Conservation (phyloP, 2,888 invertebrate genomes). For the Machimus rusticus region DNA sequence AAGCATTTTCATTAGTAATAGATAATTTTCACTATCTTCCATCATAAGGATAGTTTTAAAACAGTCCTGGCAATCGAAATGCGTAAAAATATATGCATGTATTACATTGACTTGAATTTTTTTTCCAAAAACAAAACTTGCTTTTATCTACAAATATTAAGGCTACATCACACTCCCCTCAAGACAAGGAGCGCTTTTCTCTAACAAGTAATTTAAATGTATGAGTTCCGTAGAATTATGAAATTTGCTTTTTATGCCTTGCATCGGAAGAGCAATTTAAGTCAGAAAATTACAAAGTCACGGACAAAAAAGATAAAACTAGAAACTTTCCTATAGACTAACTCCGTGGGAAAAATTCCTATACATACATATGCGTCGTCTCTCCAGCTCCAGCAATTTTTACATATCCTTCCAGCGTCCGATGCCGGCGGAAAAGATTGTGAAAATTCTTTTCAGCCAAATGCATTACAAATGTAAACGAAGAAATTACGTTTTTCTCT, state of each 20-base stretch:
- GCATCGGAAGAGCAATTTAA: not conserved
- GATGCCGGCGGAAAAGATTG: not conserved
- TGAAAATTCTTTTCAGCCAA: constrained; percentile 14
- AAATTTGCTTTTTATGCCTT: not conserved
- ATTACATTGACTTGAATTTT: not conserved
- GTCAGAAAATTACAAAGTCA: not conserved
- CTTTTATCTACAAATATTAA: not conserved
- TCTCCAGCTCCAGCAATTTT: not conserved
- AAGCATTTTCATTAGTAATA: no score
- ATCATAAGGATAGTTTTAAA: no score
- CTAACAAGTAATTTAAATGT: not conserved
- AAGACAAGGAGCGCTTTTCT: not conserved
- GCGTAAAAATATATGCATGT: not conserved
- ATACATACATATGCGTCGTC: not conserved
- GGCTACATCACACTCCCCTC: not conserved
- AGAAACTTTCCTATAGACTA: not conserved
- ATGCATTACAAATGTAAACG: constrained; percentile 14
- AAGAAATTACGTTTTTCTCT: constrained; percentile 2
- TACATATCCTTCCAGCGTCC: not conserved
- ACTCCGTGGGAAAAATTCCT: not conserved
- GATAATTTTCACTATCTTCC: no score
- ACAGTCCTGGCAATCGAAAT: not conserved
- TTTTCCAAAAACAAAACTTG: not conserved
- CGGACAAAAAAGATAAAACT: not conserved
- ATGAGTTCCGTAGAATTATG: not conserved